Conservation (phyloP, 2,113 vertebrate species). For the Choloepus hoffmanni region DNA sequence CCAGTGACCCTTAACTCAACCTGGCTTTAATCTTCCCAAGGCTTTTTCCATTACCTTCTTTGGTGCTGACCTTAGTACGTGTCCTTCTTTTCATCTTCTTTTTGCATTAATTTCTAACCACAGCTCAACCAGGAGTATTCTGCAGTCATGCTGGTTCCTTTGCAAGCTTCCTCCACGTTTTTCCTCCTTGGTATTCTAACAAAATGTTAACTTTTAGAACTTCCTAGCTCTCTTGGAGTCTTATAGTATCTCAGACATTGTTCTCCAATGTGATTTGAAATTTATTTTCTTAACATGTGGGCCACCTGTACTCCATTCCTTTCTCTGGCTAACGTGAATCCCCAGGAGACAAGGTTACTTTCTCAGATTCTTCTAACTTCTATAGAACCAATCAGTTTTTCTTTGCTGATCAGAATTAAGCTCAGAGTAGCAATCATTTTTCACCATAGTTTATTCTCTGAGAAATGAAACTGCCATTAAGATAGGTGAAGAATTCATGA, state of each 20-base stretch:
- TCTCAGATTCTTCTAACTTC: not conserved
- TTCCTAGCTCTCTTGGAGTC: not conserved
- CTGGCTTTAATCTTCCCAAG: not conserved
- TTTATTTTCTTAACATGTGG: constrained; percentile 42
- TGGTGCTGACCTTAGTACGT: not conserved
- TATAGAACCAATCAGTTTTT: not conserved
- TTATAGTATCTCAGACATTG: not conserved
- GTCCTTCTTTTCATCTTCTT: not conserved
- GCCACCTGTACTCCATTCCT: not conserved
- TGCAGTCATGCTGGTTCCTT: not conserved
- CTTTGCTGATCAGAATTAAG: not conserved
- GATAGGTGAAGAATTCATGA: not conserved
- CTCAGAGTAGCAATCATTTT: not conserved
- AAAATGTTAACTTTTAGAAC: not conserved
- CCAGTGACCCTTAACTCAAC: not conserved
- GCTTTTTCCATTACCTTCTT: not conserved
- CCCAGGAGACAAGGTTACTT: not conserved
- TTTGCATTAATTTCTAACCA: not conserved
- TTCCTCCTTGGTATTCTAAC: not conserved
- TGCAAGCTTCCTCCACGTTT: not conserved
- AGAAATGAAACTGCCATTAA: not conserved
- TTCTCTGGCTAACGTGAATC: not conserved
- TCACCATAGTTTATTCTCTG: not conserved
- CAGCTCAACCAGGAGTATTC: not conserved
- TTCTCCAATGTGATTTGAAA: not conserved